A percentile compares a stretch with the other conserved stretches of the same genome.
phyloP scores from a whole-genome alignment of 2,888 invertebrate genomes.

The Cantharis flavilabris region DNA sequence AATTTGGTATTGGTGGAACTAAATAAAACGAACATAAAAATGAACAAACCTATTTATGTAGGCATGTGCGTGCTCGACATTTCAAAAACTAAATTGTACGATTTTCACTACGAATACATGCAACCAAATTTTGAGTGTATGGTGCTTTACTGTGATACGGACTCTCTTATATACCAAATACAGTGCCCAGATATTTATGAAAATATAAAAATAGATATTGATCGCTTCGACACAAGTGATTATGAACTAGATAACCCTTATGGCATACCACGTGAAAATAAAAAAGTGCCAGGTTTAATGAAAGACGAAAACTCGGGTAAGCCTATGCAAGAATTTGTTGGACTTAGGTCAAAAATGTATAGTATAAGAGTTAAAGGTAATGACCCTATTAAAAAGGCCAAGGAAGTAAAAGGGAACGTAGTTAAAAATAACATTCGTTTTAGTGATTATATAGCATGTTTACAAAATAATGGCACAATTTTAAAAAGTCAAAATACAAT shows the following conservation, averaged over 20 bases:
- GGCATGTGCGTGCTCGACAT: conserved; percentile 39
- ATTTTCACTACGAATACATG: conserved; percentile 33
- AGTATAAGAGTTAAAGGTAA: conserved; percentile 26
- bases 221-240: conserved; percentile 36
- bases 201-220: conserved; percentile 22
- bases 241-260: conserved; percentile 33
- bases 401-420: neutral
- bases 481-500: no score
- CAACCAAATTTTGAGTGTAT: conserved; percentile 1
- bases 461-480: no score
- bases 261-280: conserved; percentile 33
- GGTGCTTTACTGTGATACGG: conserved; percentile 36
- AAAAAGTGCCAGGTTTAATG: conserved; percentile 41
- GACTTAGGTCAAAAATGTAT: conserved; percentile 38
- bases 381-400: conserved; percentile 28
- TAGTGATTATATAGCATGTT: no score
- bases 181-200: conserved; percentile 21
- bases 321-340: conserved; percentile 40
- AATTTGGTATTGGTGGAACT: conserved; percentile 27
- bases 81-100: no score
- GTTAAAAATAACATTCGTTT: no score
- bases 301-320: conserved; percentile 41
- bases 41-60: conserved; percentile 36
- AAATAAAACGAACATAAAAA: conserved; percentile 28
- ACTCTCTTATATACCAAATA: conserved; percentile 28